Percentiles rank a stretch among this genome's conserved stretches.
Evolutionary conservation across 2,113 vertebrate genomes (phyloP).

Genomic region (Erpornis zantholeuca): DNA sequence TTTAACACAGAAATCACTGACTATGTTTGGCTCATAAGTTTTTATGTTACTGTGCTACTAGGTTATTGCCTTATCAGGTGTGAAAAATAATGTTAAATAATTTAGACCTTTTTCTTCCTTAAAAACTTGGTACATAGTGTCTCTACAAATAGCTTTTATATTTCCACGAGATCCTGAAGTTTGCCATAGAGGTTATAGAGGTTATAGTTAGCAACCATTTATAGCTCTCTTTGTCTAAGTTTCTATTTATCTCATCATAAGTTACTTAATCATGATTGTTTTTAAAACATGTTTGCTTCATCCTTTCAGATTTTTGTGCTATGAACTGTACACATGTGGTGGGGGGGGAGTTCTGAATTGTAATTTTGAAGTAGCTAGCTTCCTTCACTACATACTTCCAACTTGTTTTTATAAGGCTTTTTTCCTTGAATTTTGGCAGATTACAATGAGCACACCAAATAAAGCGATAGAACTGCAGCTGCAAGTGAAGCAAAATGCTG

Average conservation of each 20-base stretch:
- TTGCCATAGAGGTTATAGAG: neutral
- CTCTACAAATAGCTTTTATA: neutral
- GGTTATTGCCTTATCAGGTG: neutral
- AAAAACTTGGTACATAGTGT: neutral
- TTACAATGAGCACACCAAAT: slow-evolving; percentile 80
- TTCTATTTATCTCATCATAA: neutral
- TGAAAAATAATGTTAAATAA: neutral
- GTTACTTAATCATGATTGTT: neutral
- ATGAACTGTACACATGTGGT: fast-evolving
- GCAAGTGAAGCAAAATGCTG: slow-evolving; percentile 91
- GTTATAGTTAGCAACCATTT: neutral
- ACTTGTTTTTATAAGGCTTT: neutral
- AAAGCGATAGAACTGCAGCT: slow-evolving; percentile 89
- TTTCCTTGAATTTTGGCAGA: neutral
- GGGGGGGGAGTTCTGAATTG: neutral
- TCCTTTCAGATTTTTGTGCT: neutral
- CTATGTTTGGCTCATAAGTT: neutral
- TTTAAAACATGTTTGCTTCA: neutral
- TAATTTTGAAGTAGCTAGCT: neutral
- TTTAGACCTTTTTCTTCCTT: neutral
- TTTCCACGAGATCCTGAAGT: neutral
- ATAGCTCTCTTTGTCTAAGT: neutral
- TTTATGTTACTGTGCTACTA: neutral
- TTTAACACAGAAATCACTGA: neutral
- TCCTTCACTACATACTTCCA: neutral